Evolutionary conservation across 2,797 vertebrate genomes (phyloP), one percentile per base, ranked within the genome.

Genomic region (Myripristis jacobus): DNA sequence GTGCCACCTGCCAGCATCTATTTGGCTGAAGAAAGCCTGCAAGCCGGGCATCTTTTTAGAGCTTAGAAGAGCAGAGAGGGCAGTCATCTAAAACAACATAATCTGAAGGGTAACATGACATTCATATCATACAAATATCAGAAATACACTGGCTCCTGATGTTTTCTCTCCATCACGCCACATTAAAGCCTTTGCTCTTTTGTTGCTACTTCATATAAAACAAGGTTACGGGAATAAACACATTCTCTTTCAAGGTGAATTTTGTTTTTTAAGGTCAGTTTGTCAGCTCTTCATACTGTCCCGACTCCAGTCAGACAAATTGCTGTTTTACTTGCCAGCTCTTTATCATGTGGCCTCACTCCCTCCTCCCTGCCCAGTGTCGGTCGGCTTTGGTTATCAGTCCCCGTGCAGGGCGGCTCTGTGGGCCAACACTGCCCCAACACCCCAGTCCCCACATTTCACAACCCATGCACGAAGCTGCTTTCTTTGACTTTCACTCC

Each of bases 311-410:
- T 34, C 6, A 31, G 2, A 1, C 48, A 21, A 6, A 4, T 51
- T 25, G 13, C 24, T 16, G 15, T 19, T 54, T 46, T 9, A 25
- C 21, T 19, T 29, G 53, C 4, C 18, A 19, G 46, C 24, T 70
- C 6, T 52, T 79, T 80, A 87, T 89, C 86, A 64, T 24, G 47
- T 8, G 7, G 18, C 11, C 2, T 70, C 59, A 73, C 65, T 15
- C 38, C 24, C 46, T 5, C 10, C 34, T 51, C 19, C 2, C 12
- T 29, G 63, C 3, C 36, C 21, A 36, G 38, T 19, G 1, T n/a
- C 60, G 38, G 27, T 18, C 66, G 46, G 3, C 53, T 7, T 51
- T 38, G 21, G 62, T 88, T 91, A 93, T 92, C 92, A 85, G 76
- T 10, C 50, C 5, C 61, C 52, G 34, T 56, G 60, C 79, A 81